These are phyloP conservation scores for Psammodynastes pulverulentus DNA, from an alignment of 2,113 vertebrate species.

Conservation along the genomic window DNA sequence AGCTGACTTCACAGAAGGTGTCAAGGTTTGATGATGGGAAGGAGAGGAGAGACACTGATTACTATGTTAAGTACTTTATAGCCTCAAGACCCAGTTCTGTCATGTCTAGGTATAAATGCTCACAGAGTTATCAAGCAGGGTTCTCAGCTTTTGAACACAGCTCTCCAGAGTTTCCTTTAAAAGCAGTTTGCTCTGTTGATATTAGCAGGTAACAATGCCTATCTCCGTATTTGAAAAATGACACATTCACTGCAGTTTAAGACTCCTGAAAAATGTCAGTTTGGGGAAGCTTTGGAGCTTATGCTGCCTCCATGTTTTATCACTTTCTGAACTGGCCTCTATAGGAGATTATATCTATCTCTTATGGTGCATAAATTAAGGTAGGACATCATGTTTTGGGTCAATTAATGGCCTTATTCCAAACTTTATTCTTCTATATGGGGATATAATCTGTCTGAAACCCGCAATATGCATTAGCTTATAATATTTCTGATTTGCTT, in stretches of 20 bases:
- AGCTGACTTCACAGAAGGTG: not conserved
- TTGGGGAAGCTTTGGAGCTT: not conserved
- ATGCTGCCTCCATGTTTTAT: not conserved
- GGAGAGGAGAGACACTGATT: not conserved
- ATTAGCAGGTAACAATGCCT: not conserved
- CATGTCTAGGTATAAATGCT: not conserved
- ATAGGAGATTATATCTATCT: not conserved
- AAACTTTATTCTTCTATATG: not conserved
- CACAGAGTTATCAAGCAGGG: not conserved
- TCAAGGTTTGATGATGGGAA: not conserved
- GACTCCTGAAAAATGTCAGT: not conserved
- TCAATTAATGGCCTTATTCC: not conserved
- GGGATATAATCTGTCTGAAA: not conserved
- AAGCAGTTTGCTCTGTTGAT: not conserved
- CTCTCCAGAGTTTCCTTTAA: not conserved
- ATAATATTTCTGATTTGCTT: not conserved
- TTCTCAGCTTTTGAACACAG: not conserved
- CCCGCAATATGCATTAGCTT: not conserved
- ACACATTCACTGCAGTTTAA: not conserved
- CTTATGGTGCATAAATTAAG: not conserved
- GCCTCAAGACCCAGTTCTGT: not conserved
- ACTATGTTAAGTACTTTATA: not conserved
- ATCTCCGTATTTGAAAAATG: not conserved
- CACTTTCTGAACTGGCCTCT: not conserved
- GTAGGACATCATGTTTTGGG: not conserved